Base-by-base conservation (phyloP, 35 echinoderm and acorn worm species). In the Hemicentrotus pulcherrimus region DNA sequence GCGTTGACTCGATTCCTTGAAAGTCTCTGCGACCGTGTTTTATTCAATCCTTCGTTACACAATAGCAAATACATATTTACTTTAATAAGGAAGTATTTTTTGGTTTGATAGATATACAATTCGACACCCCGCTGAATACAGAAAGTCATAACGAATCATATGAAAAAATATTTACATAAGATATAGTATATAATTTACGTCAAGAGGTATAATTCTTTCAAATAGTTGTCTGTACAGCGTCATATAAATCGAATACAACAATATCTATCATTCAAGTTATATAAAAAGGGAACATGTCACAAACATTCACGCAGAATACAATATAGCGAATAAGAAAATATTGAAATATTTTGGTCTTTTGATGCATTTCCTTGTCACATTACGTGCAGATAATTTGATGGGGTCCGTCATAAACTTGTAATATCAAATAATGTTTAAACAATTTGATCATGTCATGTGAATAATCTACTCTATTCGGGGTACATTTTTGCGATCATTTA, bases 161-260 rank as follows among this genome's bases (percentile, higher is more conserved):
- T n/a, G 6, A 28, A 11, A 78, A 78, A 78, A 4, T 78, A 78
- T 78, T 78, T 78, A 78, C 65, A 78, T 78, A 28, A 78, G 65
- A 78, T 78, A 78, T 78, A 78, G 65, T 78, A 78, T 78, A 78
- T 78, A 78, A 78, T 78, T 78, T 78, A 78, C 65, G 65, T 78
- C 22, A 28, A 78, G 65, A 78, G 65, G 65, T 78, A 78, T 78
- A 78, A 78, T 78, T 18, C n/a, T 78, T 28, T 78, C 65, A 78
- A n/a, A 78, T 78, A 78, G 65, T 28, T 28, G 65, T 78, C 65
- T 78, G 24, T 78, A 78, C 65, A 78, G 65, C 19, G 65, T 28
- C 19, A 78, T 78, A 78, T 78, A 78, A 78, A 78, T 78, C 28
- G 65, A 78, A 78, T 78, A 78, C 19, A 78, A 28, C 19, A 78